Conservation (phyloP, 2,888 invertebrate species). For the Lumbricus terrestris region DNA sequence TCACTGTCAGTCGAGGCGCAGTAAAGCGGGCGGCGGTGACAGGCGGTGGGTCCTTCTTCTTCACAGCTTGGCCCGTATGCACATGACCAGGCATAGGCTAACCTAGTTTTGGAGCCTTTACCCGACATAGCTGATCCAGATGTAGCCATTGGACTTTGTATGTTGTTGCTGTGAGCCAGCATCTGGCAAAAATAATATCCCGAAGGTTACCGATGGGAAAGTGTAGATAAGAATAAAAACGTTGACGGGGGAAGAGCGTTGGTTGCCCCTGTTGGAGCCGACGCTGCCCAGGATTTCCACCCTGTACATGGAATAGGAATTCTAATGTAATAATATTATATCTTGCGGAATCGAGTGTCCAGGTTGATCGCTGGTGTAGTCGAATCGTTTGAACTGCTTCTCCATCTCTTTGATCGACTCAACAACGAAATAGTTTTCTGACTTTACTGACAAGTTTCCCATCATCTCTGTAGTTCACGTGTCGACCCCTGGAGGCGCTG, state of each 20-base stretch:
- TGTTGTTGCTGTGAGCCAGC: neutral
- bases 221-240: too few species aligned
- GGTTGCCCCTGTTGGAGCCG: neutral
- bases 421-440: neutral
- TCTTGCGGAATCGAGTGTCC: neutral
- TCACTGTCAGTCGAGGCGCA: too few species aligned
- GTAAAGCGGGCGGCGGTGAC: too few species aligned
- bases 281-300: neutral
- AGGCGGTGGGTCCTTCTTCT: too few species aligned
- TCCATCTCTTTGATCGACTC: neutral
- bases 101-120: too few species aligned
- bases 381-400: neutral
- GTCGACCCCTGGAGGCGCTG: neutral
- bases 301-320: neutral
- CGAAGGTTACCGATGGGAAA: neutral
- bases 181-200: slow-evolving; percentile 3
- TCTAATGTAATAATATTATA: too few species aligned
- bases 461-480: neutral
- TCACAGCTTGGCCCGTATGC: too few species aligned
- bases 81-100: too few species aligned
- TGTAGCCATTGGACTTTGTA: neutral
- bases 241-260: neutral
- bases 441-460: too few species aligned
- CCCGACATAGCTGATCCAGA: too few species aligned
- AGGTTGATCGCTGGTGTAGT: neutral